Evolutionary conservation across 2,113 vertebrate species (phyloP).

Genomic region (Macquaria ambigua): DNA sequence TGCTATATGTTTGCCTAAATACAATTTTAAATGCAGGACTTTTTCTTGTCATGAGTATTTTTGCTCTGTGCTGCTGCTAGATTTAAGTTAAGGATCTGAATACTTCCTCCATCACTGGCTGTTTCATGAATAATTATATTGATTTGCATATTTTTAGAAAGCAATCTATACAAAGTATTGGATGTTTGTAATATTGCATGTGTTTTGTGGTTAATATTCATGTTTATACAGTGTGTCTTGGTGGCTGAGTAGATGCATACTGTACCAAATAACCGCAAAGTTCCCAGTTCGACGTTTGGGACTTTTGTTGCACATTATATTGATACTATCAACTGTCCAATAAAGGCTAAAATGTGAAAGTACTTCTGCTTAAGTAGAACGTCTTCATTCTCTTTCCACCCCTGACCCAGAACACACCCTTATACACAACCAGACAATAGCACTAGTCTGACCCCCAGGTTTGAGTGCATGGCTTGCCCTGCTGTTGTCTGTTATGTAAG

Average conservation of each 20-base stretch:
- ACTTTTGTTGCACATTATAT: neutral
- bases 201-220: no score
- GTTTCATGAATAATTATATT: neutral
- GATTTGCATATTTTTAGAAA: neutral
- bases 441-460: constrained; percentile 7
- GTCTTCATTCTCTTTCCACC: constrained; percentile 1
- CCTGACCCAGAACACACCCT: constrained; percentile 1
- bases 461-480: neutral
- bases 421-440: neutral
- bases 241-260: neutral
- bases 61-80: neutral
- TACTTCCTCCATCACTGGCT: neutral
- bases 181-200: neutral
- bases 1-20: neutral
- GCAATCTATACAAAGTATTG: neutral
- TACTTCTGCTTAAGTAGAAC: neutral
- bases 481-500: constrained; percentile 47
- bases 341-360: neutral
- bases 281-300: neutral
- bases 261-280: neutral
- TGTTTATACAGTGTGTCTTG: neutral
- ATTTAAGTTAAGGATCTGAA: no score
- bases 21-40: neutral
- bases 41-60: neutral
- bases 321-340: neutral